Evolutionary conservation across 2,797 vertebrate genomes (phyloP).

Genomic region (Arremon brunneinucha): DNA sequence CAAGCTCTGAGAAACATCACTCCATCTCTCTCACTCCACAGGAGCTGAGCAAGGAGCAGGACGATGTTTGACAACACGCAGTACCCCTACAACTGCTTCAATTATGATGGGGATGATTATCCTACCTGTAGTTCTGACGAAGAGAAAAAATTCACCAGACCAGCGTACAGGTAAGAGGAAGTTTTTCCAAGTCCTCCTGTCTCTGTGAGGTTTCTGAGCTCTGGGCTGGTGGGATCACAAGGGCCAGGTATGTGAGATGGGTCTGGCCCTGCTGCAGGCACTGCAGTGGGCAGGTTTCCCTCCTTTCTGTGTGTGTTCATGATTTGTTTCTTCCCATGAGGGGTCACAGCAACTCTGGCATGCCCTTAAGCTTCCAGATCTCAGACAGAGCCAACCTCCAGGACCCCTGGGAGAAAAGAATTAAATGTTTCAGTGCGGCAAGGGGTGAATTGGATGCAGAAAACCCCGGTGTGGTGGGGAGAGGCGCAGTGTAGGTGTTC

Average conservation of each 20-base stretch:
- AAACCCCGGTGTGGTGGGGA: background rate
- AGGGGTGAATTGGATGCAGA: background rate
- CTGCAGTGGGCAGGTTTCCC: rapidly evolving
- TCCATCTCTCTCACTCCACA: constrained; percentile 50
- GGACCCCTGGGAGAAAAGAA: background rate
- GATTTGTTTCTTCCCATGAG: background rate
- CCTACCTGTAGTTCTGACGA: constrained; percentile 88
- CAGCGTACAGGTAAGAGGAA: constrained; percentile 90
- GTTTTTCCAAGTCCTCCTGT: background rate
- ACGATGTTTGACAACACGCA: constrained; percentile 94
- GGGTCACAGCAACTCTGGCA: background rate
- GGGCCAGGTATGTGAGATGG: background rate
- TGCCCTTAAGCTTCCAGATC: background rate
- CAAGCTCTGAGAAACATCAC: constrained; percentile 37
- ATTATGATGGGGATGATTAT: constrained; percentile 93
- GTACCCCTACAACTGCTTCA: constrained; percentile 98
- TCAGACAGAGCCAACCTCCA: background rate
- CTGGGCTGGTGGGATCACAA: background rate
- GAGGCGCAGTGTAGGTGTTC: rapidly evolving
- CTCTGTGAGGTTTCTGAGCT: background rate
- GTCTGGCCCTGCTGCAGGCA: background rate
- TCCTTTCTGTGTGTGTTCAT: background rate
- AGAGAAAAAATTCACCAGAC: constrained; percentile 90
- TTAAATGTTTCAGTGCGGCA: rapidly evolving
- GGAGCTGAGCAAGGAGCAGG: constrained; percentile 63